phyloP scores from a whole-genome alignment of 2,797 vertebrate genomes.

The Mergus octosetaceus region DNA sequence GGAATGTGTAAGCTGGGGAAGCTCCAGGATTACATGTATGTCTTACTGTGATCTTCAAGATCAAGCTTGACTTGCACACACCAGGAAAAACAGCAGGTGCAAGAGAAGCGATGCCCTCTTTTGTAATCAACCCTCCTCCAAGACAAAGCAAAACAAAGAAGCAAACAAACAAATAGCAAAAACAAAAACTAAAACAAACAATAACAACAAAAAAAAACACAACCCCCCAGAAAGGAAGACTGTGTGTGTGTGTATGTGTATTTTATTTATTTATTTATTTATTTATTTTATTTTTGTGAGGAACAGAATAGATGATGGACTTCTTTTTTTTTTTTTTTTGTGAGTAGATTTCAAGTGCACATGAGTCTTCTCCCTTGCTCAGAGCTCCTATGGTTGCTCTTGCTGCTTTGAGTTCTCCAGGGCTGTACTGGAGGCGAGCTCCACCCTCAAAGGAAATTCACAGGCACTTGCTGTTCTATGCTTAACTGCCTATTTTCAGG shows the following conservation, averaged over 20 bases:
- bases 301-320: neutral
- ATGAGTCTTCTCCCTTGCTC: neutral
- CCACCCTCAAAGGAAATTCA: neutral
- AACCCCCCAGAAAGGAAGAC: neutral
- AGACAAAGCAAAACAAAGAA: neutral
- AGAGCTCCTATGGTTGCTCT: fast-evolving
- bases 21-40: neutral
- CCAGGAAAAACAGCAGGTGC: neutral
- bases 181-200: no score
- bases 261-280: no score
- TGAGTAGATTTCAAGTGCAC: neutral
- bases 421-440: neutral
- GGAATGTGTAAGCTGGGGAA: neutral
- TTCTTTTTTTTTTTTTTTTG: neutral
- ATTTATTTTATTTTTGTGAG: neutral
- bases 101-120: neutral
- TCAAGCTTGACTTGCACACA: neutral
- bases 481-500: neutral
- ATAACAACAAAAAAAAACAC: neutral
- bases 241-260: no score
- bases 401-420: neutral
- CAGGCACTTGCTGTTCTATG: neutral
- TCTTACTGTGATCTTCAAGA: neutral
- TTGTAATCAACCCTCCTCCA: neutral
- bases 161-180: neutral